Conservation (phyloP, 2,113 vertebrate species). For the Pelusios castaneus region DNA sequence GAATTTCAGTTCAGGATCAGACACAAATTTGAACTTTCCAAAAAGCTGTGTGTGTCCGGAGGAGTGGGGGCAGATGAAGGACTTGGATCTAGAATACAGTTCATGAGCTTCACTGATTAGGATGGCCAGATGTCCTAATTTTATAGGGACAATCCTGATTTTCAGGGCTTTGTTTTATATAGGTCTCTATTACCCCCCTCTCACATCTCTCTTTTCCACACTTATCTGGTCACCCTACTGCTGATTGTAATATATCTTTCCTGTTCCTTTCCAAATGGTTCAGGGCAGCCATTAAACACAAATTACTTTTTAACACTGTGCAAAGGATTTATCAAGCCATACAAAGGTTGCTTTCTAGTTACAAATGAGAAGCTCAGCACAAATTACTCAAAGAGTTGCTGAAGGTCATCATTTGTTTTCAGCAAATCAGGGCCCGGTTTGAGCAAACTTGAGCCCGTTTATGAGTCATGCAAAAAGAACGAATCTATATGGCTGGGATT, state of each 20-base stretch:
- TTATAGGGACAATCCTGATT: too few relatives aligned
- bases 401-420: background rate
- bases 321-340: too few relatives aligned
- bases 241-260: background rate
- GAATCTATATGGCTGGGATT: background rate
- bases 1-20: background rate
- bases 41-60: background rate
- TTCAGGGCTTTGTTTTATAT: too few relatives aligned
- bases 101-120: background rate
- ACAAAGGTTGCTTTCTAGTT: background rate
- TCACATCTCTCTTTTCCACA: too few relatives aligned
- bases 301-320: background rate
- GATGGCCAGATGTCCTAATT: too few relatives aligned
- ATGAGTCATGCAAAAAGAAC: background rate
- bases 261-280: background rate
- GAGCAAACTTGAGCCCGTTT: background rate
- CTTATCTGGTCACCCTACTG: too few relatives aligned
- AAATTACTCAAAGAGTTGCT: background rate
- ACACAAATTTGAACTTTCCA: background rate
- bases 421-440: background rate
- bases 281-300: background rate
- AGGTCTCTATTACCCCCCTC: too few relatives aligned
- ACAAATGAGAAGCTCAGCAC: background rate
- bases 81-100: background rate
- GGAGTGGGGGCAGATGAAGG: background rate